A percentile compares a stretch with the other conserved stretches of the same genome.
Conservation (phyloP, 2,888 invertebrate genomes). For the Monopis laevigella region DNA sequence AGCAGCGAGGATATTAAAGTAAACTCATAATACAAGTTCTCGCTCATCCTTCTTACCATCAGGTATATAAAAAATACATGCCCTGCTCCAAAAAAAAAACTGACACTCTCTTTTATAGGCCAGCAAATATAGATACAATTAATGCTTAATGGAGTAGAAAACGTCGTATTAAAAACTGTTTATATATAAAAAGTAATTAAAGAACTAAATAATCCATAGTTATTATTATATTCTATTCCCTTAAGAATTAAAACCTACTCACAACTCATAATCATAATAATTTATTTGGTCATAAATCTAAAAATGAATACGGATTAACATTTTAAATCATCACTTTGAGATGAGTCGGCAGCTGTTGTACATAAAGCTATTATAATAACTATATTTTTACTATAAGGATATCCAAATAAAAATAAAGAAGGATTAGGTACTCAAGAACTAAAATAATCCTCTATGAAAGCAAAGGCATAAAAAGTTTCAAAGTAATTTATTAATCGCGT, state of each 20-base stretch:
- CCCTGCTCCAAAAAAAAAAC: too few relatives aligned
- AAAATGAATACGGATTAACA: constrained; percentile 3
- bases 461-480: constrained; percentile 37
- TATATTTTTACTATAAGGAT: constrained; percentile 9
- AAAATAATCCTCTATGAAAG: constrained; percentile 41
- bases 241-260: constrained; percentile 1
- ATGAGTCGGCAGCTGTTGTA: constrained; percentile 22
- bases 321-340: constrained; percentile 29
- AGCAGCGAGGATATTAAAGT: too few relatives aligned
- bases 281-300: constrained; percentile 7
- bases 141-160: too few relatives aligned
- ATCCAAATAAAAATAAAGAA: constrained; percentile 14
- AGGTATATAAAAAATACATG: too few relatives aligned
- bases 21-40: too few relatives aligned
- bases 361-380: constrained; percentile 12
- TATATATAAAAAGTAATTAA: too few relatives aligned
- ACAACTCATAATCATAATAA: constrained; percentile 2
- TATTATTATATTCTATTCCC: too few relatives aligned
- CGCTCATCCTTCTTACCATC: too few relatives aligned
- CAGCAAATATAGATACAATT: too few relatives aligned
- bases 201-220: too few relatives aligned
- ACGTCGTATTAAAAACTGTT: too few relatives aligned
- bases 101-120: too few relatives aligned
- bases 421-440: constrained; percentile 26
- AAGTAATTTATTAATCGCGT: constrained; percentile 44